Percentiles rank a stretch among this genome's conserved stretches.
Evolutionary conservation across 2,797 vertebrate species (phyloP).

Genomic region (Silurus lanzhouensis): DNA sequence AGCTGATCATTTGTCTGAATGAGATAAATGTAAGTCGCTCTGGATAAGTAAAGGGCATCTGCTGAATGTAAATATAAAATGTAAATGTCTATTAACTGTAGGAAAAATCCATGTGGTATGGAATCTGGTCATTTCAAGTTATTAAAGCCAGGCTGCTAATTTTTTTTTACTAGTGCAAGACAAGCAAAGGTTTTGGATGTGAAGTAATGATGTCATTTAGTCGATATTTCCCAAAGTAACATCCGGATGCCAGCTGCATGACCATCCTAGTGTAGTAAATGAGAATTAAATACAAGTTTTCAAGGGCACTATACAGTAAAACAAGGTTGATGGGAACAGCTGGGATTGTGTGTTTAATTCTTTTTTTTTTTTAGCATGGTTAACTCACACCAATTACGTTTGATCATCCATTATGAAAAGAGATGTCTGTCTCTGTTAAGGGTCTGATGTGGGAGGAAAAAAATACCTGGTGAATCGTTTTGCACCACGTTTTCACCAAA

Average conservation of each 20-base stretch:
- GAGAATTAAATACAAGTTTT: constrained; percentile 39
- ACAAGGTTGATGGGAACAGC: constrained; percentile 28
- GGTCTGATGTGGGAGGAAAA: no score
- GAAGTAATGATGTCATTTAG: constrained; percentile 28
- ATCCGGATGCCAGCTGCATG: constrained; percentile 37
- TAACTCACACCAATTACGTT: background rate
- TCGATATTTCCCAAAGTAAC: constrained; percentile 29
- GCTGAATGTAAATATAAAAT: no score
- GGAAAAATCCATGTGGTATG: no score
- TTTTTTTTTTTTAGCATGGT: constrained; percentile 5
- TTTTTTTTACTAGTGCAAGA: background rate
- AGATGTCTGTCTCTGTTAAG: background rate
- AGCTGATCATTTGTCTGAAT: no score
- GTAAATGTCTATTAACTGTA: no score
- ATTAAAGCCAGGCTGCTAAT: background rate
- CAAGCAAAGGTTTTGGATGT: background rate
- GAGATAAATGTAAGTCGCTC: no score
- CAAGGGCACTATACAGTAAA: constrained; percentile 29
- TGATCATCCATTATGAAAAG: constrained; percentile 10
- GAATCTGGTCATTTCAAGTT: background rate
- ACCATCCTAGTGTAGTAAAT: constrained; percentile 25
- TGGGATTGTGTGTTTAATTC: constrained; percentile 14
- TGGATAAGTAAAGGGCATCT: no score
- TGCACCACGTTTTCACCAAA: background rate
- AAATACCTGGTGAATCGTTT: background rate